Evolutionary conservation across 1,140 invertebrate genomes (phyloP).

Genomic region (Zeugodacus cucurbitae): DNA sequence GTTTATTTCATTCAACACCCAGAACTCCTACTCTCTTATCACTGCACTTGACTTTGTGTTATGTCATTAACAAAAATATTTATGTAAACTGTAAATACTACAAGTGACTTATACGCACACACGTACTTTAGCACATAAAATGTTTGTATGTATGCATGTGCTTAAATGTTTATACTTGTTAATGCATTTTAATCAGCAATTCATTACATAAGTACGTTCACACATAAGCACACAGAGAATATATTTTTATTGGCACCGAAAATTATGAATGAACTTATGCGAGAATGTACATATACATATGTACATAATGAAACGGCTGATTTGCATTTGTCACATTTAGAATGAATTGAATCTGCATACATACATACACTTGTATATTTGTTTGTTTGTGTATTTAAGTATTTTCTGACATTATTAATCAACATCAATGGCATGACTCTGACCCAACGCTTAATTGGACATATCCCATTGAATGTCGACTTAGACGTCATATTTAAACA

Average conservation of each 20-base stretch:
- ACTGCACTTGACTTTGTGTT: not conserved
- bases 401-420: not conserved
- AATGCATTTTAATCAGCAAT: not conserved
- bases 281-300: no score
- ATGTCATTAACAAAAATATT: no score
- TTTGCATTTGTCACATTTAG: not conserved
- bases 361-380: not conserved
- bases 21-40: not conserved
- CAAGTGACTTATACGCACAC: no score
- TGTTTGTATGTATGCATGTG: not conserved
- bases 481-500: not conserved
- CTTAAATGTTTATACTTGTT: not conserved
- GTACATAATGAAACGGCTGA: not conserved
- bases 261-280: not conserved
- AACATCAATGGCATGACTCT: constrained; percentile 2
- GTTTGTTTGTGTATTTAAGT: not conserved
- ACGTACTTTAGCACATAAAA: not conserved
- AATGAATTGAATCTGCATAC: not conserved
- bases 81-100: no score
- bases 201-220: not conserved
- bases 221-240: not conserved
- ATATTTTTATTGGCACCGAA: not conserved
- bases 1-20: no score
- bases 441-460: constrained; percentile 20
- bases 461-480: constrained; percentile 8